Base-by-base conservation (phyloP, 2,113 vertebrate species). In the Dolichotis patagonum region DNA sequence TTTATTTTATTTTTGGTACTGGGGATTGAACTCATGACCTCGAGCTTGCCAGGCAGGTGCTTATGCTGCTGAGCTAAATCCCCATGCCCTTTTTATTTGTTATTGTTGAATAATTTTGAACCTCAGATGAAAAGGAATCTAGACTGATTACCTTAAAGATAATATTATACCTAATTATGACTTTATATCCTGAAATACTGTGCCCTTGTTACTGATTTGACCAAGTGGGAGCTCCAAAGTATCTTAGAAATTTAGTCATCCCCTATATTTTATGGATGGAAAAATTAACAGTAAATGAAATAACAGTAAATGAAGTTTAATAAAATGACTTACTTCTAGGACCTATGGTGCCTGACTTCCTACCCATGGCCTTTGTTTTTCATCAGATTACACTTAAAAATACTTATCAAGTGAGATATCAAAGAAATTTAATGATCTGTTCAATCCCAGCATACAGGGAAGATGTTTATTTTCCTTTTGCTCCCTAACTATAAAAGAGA, bases 71-170 rank as follows among this genome's bases (percentile, higher is more conserved):
- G 49, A 52, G 49, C 10, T 10, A 52, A 52, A 52, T 52, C 5
- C 49, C 49, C 49, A 52, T 5, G 1, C 49, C 7, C 49, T 52
- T 52, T 52, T 52, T 16, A 54, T 54, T 54, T 54, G 13, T 54
- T 90, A 92, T 91, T 87, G 7, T 19, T 80, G 19, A 83, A 77
- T 96, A 91, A 96, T 91, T 12, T 9, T 78, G 65, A 85, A 85
- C 46, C 77, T 83, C 1, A 71, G n/a, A 62, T 63, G 52, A 69
- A 28, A n/a, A 82, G 62, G 96, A 93, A 91, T 82, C 22, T 54
- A 65, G 41, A 82, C 8, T 54, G 52, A 54, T 54, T 77, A 56
- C 32, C 10, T 32, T n/a, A 41, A 94, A 80, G 26, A 80, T 46
- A 87, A 3, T 73, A 22, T 0, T 11, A 0, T 35, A 38, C 2